phyloP scores from a whole-genome alignment of 2,797 vertebrate species.

The Gymnodraco acuticeps region DNA sequence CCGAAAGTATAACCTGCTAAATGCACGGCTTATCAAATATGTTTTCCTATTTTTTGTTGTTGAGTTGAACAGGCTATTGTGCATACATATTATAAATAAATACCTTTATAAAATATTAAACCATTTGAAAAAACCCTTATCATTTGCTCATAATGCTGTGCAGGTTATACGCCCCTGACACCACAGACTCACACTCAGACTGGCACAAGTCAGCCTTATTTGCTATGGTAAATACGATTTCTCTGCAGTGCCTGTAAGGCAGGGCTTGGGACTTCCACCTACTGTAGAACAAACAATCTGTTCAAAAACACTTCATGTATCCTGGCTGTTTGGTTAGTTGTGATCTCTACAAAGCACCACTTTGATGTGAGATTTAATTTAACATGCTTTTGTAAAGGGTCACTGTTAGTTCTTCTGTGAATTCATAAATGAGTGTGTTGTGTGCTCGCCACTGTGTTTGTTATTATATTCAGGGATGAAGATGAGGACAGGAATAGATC shows the following conservation, averaged over 20 bases:
- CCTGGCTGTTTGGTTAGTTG: conserved; percentile 60
- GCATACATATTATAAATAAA: not conserved
- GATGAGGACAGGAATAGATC: conserved; percentile 89
- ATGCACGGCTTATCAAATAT: not conserved
- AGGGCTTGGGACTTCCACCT: conserved; percentile 68
- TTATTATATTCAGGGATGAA: conserved; percentile 78
- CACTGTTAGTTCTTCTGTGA: conserved; percentile 57
- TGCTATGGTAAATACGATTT: conserved; percentile 46
- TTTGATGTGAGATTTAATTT: conserved; percentile 71
- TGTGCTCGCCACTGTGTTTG: conserved; percentile 70
- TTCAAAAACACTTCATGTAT: conserved; percentile 45
- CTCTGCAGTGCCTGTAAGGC: conserved; percentile 51
- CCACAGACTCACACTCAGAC: conserved; percentile 18
- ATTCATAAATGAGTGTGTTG: conserved; percentile 68
- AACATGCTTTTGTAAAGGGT: conserved; percentile 62
- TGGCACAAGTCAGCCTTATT: conserved; percentile 19
- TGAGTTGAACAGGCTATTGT: not conserved
- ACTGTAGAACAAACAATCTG: conserved; percentile 54
- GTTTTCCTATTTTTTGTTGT: not conserved
- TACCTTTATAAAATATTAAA: conserved; percentile 5
- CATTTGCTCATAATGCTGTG: conserved; percentile 17
- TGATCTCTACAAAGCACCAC: conserved; percentile 64
- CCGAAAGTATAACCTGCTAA: not conserved
- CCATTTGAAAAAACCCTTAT: not conserved
- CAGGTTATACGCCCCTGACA: conserved; percentile 14